These are phyloP conservation scores for Spermophilus dauricus DNA, from an alignment of 2,113 vertebrate genomes.

Conservation along the genomic window DNA sequence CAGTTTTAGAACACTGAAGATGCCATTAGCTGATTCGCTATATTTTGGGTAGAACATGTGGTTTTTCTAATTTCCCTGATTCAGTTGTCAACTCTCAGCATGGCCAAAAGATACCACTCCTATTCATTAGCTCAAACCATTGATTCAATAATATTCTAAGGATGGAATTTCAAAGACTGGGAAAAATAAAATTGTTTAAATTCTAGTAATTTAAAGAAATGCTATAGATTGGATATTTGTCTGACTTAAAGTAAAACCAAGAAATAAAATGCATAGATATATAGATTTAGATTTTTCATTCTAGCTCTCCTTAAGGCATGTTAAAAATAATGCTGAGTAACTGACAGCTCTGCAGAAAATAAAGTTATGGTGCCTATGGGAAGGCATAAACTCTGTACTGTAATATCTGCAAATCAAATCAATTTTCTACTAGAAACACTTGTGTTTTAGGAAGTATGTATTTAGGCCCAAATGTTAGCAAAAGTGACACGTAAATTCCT, in stretches of 20 bases:
- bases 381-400: neutral
- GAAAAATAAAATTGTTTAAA: accelerated
- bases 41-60: slow-evolving; percentile 70
- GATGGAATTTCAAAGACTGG: slow-evolving; percentile 51
- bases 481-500: neutral
- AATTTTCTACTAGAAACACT: neutral
- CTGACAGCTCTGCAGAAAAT: neutral
- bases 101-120: slow-evolving; percentile 73
- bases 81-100: slow-evolving; percentile 75
- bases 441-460: neutral
- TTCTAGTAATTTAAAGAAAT: neutral
- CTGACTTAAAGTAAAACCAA: neutral
- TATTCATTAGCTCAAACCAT: slow-evolving; percentile 72
- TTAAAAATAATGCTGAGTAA: slow-evolving; percentile 39
- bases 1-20: slow-evolving; percentile 7
- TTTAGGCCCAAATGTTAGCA: neutral
- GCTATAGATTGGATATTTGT: neutral
- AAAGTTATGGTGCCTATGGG: neutral
- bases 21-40: slow-evolving; percentile 62
- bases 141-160: slow-evolving; percentile 43
- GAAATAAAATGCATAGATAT: neutral
- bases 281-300: neutral
- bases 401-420: neutral
- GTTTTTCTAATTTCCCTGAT: slow-evolving; percentile 78
- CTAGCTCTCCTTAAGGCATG: neutral